Evolutionary conservation across 2,888 invertebrate genomes (phyloP), one percentile per base, ranked within the genome.

Genomic region (Leptothorax acervorum): DNA sequence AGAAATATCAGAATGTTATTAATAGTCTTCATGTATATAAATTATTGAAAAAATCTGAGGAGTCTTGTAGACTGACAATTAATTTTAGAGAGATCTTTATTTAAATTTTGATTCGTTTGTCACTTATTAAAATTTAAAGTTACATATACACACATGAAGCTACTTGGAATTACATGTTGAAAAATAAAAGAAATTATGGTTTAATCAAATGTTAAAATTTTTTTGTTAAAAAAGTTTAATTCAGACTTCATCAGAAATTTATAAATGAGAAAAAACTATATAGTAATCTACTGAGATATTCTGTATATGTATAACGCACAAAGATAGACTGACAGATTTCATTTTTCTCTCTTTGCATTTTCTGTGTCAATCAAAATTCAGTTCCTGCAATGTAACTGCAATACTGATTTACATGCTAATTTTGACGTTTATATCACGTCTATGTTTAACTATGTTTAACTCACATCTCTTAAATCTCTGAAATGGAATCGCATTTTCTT

Each of bases 401-500:
- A 18, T 28, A 31, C 39, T 39, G 9, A 55, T 28, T 53, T 45
- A 35, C 31, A 18, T 48, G 23, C 55, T 55, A 73, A 73, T 60
- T 60, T 28, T 60, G 60, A 60, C 55, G n/a, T 12, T 74, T 42
- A 51, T 57, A 18, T 31, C 6, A 39, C 15, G 15, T 74, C 6
- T 31, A 18, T 45, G 15, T 28, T 35, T 42, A 35, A 5, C 35
- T 35, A 35, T 35, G 35, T 35, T 45, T 9, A 57, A 42, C 23
- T 53, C 23, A 15, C 18, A 0, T 28, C 5, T 45, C 42, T 39
- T 45, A 31, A 60, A 45, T 45, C 6, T 45, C 42, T 12, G 31
- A 74, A 39, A 65, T 51, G 53, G 23, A 15, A 63, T 35, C 63
- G 75, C 63, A 11, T 75, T 74, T 31, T 23, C 18, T 63, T 75